phyloP scores from a whole-genome alignment of 1,140 invertebrate species.

The Drosophila biarmipes region DNA sequence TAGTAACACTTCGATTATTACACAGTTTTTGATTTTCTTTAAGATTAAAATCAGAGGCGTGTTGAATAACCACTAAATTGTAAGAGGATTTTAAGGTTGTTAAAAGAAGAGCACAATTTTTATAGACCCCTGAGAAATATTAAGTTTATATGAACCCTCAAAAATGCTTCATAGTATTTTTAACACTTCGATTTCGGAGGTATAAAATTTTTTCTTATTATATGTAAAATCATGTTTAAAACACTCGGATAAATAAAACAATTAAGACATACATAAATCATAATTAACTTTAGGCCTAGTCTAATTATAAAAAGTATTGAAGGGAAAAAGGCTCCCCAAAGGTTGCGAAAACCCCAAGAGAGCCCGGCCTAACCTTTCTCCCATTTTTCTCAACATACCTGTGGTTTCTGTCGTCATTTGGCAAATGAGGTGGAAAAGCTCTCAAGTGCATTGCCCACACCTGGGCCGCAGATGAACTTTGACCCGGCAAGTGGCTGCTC shows the following conservation, averaged over 20 bases:
- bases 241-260: too few species aligned
- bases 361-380: neutral
- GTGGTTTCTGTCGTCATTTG: constrained; percentile 36
- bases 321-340: neutral
- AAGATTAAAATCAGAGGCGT: neutral
- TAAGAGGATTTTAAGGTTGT: neutral
- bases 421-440: constrained; percentile 55
- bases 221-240: too few species aligned
- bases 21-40: neutral
- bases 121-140: neutral
- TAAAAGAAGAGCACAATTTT: neutral
- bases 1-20: too few species aligned
- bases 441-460: constrained; percentile 54
- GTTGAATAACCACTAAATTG: neutral
- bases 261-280: too few species aligned
- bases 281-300: too few species aligned
- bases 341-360: neutral
- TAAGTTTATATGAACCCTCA: too few species aligned
- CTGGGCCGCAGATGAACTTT: constrained; percentile 49
- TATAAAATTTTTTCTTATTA: too few species aligned
- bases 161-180: too few species aligned
- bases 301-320: too few species aligned
- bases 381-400: neutral
- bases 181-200: too few species aligned
- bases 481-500: constrained; percentile 39